A percentile compares a stretch with the other conserved stretches of the same genome.
phyloP scores from a whole-genome alignment of 2,888 invertebrate species.

The Chrysodeixis includens region DNA sequence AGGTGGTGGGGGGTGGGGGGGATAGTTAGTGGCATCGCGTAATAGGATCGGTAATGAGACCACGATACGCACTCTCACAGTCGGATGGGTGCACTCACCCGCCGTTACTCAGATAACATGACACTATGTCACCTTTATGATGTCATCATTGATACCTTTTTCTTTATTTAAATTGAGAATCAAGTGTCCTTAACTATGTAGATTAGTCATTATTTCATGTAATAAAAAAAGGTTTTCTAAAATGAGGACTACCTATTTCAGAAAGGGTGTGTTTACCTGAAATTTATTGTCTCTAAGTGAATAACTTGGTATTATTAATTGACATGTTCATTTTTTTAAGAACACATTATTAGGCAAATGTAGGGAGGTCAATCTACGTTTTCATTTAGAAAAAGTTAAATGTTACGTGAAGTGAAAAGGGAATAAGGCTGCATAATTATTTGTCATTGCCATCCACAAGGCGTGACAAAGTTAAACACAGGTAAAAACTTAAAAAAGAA shows the following conservation, averaged over 20 bases:
- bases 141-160: neutral
- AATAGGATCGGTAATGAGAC: conserved; percentile 66
- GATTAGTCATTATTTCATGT: neutral
- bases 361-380: neutral
- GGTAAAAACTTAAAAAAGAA: neutral
- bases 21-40: conserved; percentile 77
- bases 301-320: no score
- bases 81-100: conserved; percentile 72
- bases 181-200: neutral
- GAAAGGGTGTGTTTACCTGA: no score
- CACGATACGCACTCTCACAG: conserved; percentile 74
- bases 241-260: no score
- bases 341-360: neutral
- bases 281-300: no score
- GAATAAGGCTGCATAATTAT: neutral
- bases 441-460: neutral
- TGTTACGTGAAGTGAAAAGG: neutral
- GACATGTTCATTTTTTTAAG: no score
- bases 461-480: neutral
- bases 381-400: neutral
- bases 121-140: conserved; percentile 33
- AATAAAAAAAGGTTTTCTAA: neutral
- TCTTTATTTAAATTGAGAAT: neutral
- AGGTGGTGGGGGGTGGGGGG: conserved; percentile 71
- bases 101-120: conserved; percentile 62